These are phyloP conservation scores for Sylvia atricapilla DNA, from an alignment of 2,113 vertebrate species.

Conservation along the genomic window DNA sequence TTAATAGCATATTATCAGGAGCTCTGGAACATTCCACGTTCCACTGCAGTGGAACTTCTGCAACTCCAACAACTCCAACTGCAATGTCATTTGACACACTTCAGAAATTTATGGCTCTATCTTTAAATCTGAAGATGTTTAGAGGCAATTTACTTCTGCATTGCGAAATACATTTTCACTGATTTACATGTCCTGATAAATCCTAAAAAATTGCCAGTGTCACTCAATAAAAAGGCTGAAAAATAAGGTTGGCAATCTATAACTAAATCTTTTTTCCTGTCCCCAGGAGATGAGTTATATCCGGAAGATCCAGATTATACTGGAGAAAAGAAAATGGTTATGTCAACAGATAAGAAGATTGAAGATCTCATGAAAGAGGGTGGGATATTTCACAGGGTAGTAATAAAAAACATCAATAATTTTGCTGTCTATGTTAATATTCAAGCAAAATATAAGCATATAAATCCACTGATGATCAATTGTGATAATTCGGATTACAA, in stretches of 20 bases:
- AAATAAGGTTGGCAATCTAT: background rate
- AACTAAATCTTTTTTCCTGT: background rate
- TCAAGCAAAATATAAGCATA: slow-evolving; percentile 64
- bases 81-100: background rate
- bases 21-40: background rate
- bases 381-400: slow-evolving; percentile 64
- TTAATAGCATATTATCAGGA: background rate
- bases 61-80: background rate
- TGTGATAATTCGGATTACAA: background rate
- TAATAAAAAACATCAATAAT: background rate
- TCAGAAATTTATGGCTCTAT: background rate
- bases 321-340: slow-evolving; percentile 44
- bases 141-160: background rate
- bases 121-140: background rate
- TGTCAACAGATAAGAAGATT: slow-evolving; percentile 67
- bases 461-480: slow-evolving; percentile 54
- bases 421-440: slow-evolving; percentile 62
- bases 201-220: background rate
- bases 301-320: slow-evolving; percentile 70
- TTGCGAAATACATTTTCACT: background rate
- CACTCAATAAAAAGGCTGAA: background rate
- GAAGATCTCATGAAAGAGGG: slow-evolving; percentile 71
- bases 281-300: slow-evolving; percentile 78
- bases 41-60: background rate
- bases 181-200: background rate